These are phyloP conservation scores for Nemoura dubitans DNA, from an alignment of 2,888 invertebrate species.

Conservation along the genomic window DNA sequence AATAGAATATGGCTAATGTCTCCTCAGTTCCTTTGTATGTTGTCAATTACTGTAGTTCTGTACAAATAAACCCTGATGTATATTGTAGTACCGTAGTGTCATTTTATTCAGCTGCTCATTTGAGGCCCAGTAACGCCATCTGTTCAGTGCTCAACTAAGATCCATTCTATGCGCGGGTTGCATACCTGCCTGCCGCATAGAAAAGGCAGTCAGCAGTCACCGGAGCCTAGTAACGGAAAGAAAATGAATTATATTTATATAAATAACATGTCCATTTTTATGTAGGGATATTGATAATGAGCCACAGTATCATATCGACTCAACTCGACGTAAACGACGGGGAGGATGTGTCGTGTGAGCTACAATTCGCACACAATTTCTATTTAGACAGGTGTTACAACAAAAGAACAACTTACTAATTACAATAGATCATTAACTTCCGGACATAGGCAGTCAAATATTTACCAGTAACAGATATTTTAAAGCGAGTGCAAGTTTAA, in stretches of 20 bases:
- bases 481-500: too few relatives aligned
- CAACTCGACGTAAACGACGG: too few relatives aligned
- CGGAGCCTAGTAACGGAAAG: too few relatives aligned
- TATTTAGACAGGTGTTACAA: neutral
- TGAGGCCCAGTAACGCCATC: neutral
- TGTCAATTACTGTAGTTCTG: neutral
- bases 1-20: neutral
- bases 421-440: neutral
- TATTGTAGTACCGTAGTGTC: neutral
- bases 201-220: too few relatives aligned
- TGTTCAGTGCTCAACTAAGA: neutral
- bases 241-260: too few relatives aligned
- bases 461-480: too few relatives aligned
- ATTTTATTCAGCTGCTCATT: neutral
- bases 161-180: neutral
- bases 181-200: neutral
- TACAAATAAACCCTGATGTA: slow-evolving; percentile 10
- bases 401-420: neutral
- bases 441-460: too few relatives aligned
- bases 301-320: too few relatives aligned
- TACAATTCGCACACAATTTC: neutral
- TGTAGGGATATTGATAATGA: too few relatives aligned
- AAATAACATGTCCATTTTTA: too few relatives aligned
- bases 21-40: neutral
- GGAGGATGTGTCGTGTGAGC: too few relatives aligned